Conservation (phyloP, 2,113 vertebrate species). For the Indicator maculatus region DNA sequence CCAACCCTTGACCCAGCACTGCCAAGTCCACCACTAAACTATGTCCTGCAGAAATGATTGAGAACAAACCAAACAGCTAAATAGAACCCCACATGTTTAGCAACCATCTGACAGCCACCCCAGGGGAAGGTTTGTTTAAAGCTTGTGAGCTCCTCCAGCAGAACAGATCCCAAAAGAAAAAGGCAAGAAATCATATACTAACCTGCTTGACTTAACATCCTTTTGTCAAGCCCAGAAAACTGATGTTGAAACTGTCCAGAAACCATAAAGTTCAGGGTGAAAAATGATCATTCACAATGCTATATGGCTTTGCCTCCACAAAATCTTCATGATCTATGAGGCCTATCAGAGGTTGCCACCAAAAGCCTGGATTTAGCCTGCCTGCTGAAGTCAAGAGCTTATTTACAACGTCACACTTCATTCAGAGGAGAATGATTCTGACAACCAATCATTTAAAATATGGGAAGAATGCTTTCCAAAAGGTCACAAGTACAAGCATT, state of each 20-base stretch:
- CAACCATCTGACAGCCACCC: neutral
- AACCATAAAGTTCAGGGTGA: conserved; percentile 38
- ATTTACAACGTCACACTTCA: conserved; percentile 58
- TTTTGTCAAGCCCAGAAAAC: neutral
- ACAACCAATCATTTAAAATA: conserved; percentile 60
- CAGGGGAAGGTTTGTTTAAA: neutral
- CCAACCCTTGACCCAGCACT: too few species aligned
- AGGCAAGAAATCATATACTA: neutral
- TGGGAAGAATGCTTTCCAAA: conserved; percentile 57
- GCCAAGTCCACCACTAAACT: too few species aligned
- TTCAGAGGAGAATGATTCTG: conserved; percentile 38
- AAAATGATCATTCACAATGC: conserved; percentile 33
- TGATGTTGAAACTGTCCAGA: conserved; percentile 22
- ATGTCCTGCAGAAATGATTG: too few species aligned
- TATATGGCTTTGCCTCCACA: conserved; percentile 37
- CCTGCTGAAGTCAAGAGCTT: conserved; percentile 54
- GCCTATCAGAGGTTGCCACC: conserved; percentile 46
- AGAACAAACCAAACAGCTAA: neutral
- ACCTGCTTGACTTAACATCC: neutral
- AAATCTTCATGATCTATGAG: conserved; percentile 49
- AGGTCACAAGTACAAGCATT: conserved; percentile 70
- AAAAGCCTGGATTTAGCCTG: conserved; percentile 51
- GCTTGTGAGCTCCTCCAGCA: neutral
- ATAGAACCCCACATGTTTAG: neutral
- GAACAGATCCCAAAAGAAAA: neutral